Conservation (phyloP, 2,113 vertebrate species). For the Alexandromys fortis region DNA sequence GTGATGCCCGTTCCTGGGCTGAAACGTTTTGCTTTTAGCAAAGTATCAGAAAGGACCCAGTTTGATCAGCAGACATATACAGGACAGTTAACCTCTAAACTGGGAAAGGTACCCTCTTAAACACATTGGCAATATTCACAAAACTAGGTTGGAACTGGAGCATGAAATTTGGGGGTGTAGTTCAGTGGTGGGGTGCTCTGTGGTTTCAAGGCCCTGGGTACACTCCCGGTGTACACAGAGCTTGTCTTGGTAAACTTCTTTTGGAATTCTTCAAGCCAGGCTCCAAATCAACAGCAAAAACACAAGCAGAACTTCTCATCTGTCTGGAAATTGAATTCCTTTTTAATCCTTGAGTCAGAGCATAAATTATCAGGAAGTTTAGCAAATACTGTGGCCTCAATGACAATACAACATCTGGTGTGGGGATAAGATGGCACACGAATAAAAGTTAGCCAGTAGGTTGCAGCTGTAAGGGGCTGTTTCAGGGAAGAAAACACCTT, state of each 20-base stretch:
- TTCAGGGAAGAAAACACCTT: background rate
- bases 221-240: too few relatives aligned
- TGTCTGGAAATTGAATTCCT: conserved; percentile 13
- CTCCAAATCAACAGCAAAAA: background rate
- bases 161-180: background rate
- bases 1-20: too few relatives aligned
- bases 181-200: background rate
- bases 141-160: background rate
- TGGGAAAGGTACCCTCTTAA: conserved; percentile 7
- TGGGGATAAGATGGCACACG: background rate
- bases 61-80: background rate
- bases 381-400: conserved; percentile 29
- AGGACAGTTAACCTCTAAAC: background rate
- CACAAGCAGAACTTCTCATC: background rate
- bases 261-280: background rate
- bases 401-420: background rate
- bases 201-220: background rate
- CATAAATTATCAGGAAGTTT: background rate
- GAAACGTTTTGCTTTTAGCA: background rate
- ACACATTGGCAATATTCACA: background rate
- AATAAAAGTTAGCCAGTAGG: background rate
- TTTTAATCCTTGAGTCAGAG: background rate
- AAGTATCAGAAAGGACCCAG: background rate
- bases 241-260: background rate
- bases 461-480: background rate